These are phyloP conservation scores for Lemur catta DNA, from an alignment of 2,797 vertebrate species.

Conservation along the genomic window DNA sequence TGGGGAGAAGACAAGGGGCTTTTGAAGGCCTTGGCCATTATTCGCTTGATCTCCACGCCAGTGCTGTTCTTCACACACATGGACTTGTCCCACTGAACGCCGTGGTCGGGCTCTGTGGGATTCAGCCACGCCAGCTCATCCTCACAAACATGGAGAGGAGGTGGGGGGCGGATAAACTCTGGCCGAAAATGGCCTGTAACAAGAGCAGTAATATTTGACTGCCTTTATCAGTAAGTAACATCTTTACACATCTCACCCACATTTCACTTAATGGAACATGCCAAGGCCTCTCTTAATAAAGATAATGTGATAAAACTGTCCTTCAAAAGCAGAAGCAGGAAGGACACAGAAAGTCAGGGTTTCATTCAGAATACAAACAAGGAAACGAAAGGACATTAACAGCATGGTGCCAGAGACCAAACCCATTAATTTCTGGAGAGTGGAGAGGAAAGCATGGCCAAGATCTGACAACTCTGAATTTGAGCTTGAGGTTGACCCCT, in stretches of 20 bases:
- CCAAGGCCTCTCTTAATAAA: neutral
- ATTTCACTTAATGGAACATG: neutral
- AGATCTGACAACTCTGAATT: neutral
- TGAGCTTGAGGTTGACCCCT: neutral
- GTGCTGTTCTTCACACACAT: conserved; percentile 99
- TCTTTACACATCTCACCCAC: neutral
- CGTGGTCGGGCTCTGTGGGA: conserved; percentile 95
- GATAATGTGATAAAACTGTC: neutral
- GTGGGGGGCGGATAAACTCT: conserved; percentile 96
- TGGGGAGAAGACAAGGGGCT: conserved; percentile 96
- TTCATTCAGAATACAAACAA: neutral
- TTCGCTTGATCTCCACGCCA: conserved; percentile 96
- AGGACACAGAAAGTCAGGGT: neutral
- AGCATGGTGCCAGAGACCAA: neutral
- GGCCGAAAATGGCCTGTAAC: conserved; percentile 95
- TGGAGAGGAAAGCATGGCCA: neutral
- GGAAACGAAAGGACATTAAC: neutral
- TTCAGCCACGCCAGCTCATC: conserved; percentile 97
- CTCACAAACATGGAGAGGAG: conserved; percentile 96
- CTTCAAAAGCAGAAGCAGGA: neutral
- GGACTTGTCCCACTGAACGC: conserved; percentile 96
- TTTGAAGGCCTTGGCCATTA: conserved; percentile 99
- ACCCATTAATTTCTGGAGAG: neutral
- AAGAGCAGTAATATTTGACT: neutral
- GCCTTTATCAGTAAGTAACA: neutral